Evolutionary conservation across 2,888 invertebrate genomes (phyloP), one percentile per base, ranked within the genome.

Genomic region (Patella caerulea): DNA sequence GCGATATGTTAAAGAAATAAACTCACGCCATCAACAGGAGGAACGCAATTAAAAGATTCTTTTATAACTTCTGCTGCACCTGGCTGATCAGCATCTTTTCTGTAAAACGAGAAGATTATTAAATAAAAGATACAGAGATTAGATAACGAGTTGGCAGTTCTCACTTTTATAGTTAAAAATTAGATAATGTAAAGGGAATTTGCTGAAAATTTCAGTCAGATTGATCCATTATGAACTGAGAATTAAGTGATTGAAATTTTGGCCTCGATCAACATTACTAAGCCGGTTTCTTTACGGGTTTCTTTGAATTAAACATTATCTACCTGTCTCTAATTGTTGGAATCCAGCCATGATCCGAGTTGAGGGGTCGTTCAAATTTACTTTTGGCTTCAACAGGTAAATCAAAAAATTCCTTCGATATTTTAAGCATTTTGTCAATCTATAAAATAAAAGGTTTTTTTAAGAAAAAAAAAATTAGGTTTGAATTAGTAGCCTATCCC

Each of bases 371-470:
- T 29, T 29, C 29, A 29, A 29, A 29, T 3, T 29, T 2, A 3
- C 29, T 29, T 71, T 85, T 85, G 14, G 69, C 74, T n/a, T 82
- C 82, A 7, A 59, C 71, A 12, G 82, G 77, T 34, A 78, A 76
- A 3, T 79, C 77, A 55, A 84, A 84, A 71, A 82, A 83, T 7
- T 71, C 19, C 19, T 75, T 75, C 5, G 82, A 82, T 45, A 75
- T 72, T 12, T 73, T 34, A 65, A 79, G 75, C 15, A 78, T 75
- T 14, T 75, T 29, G 19, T 72, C 71, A 19, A 80, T 59, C 76
- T 78, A 76, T n/a, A 59, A 71, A 2, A 24, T 24, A 29, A 29
- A 29, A 29, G 29, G 1, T 29, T 3, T 29, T 29, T 29, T 29
- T 29, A 59, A 55, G 24, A 73, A 34, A 5, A 69, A 29, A 29